Percentiles rank a stretch among this genome's conserved stretches.
Evolutionary conservation across 1,140 invertebrate genomes (phyloP).

Genomic region (Anastrepha ludens): DNA sequence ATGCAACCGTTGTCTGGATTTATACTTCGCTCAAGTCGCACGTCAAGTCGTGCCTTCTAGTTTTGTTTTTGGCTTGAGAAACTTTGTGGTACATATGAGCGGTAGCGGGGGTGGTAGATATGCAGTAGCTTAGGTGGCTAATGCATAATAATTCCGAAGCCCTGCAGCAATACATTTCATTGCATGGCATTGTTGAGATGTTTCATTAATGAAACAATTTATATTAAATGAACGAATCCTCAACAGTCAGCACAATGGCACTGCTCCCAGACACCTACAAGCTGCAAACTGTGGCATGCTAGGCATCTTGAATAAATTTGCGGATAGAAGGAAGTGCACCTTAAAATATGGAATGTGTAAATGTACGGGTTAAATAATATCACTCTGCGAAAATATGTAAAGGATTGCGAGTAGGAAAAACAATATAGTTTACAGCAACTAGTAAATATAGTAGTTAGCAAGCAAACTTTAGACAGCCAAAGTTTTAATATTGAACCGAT

Average conservation of each 20-base stretch:
- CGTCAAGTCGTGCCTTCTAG: neutral
- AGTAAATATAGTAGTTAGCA: no score
- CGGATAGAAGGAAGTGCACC: no score
- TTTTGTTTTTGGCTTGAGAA: slow-evolving; percentile 1
- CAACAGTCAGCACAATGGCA: neutral
- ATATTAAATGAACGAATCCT: slow-evolving; percentile 32
- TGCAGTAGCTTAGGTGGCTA: neutral
- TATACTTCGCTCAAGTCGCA: neutral
- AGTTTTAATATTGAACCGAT: no score
- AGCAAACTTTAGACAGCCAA: no score
- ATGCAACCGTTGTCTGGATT: slow-evolving; percentile 12
- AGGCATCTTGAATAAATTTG: neutral
- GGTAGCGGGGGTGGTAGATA: neutral
- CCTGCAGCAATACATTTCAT: neutral
- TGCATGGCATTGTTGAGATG: neutral
- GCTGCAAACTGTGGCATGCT: neutral
- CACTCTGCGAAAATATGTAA: no score
- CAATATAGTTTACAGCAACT: no score
- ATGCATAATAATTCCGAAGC: neutral
- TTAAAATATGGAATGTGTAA: no score
- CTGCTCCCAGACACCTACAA: neutral
- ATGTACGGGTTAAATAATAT: no score
- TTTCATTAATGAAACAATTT: slow-evolving; percentile 52
- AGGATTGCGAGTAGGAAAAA: no score
- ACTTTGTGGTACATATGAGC: neutral